Conservation (phyloP, 1,140 invertebrate genomes). For the fruit fly (Drosophila melanogaster) region Release_6_plus_ISO1_MT NT_033777.3:7423501-7424000, state of each 20-base stretch:
- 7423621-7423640: constrained; percentile 55
- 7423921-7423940: too few relatives aligned
- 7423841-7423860: constrained; percentile 60
- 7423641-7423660: constrained; percentile 79
- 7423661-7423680: constrained; percentile 83
- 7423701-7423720: constrained; percentile 32
- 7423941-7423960: not conserved
- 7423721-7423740: constrained; percentile 55
- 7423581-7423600: constrained; percentile 75
- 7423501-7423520: constrained; percentile 30
- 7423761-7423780: constrained; percentile 20
- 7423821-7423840: constrained; percentile 75
- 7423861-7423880: constrained; percentile 21
- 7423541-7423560: constrained; percentile 83
- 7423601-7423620: constrained; percentile 43
- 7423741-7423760: constrained; percentile 20
- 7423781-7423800: constrained; percentile 69
- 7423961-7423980: too few relatives aligned
- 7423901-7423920: constrained; percentile 5
- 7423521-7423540: constrained; percentile 64
- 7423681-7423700: constrained; percentile 44
- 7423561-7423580: constrained; percentile 82
- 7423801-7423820: constrained; percentile 71
- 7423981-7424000: too few relatives aligned
- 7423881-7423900: constrained; percentile 22